Conservation (phyloP, 1,140 invertebrate species). For the Lordiphosa clarofinis region DNA sequence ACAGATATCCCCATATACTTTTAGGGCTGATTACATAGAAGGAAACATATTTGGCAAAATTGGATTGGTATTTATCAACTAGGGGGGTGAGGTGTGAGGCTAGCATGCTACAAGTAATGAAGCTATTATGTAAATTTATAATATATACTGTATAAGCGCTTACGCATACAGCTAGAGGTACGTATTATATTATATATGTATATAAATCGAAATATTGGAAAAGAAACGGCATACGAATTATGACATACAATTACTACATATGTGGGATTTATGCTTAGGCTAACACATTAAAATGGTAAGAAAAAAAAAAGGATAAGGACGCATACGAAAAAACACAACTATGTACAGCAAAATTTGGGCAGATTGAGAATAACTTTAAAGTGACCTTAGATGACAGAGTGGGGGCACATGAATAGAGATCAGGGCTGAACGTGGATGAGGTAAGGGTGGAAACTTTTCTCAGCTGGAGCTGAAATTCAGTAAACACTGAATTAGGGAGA, state of each 20-base stretch:
- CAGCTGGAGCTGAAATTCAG: too few species aligned
- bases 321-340: slow-evolving; percentile 48
- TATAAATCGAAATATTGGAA: slow-evolving; percentile 23
- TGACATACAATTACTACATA: slow-evolving; percentile 18
- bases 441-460: too few species aligned
- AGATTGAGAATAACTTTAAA: too few species aligned
- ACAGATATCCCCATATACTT: slow-evolving; percentile 21
- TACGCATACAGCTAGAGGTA: background rate
- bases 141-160: background rate
- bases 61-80: slow-evolving; percentile 57
- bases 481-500: too few species aligned
- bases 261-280: slow-evolving; percentile 8
- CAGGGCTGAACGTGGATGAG: too few species aligned
- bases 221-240: background rate
- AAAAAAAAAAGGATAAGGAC: slow-evolving; percentile 13
- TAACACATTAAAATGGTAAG: slow-evolving; percentile 40
- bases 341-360: slow-evolving; percentile 43
- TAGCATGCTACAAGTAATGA: background rate
- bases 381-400: too few species aligned
- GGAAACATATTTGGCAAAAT: slow-evolving; percentile 74
- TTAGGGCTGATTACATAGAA: slow-evolving; percentile 28
- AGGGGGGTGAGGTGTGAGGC: slow-evolving; percentile 11
- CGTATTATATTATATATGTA: background rate
- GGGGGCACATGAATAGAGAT: too few species aligned
- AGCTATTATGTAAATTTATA: too few species aligned